Percentiles rank a stretch among this genome's conserved stretches.
Conservation (phyloP, 2,113 vertebrate genomes). For the Felis chaus region DNA sequence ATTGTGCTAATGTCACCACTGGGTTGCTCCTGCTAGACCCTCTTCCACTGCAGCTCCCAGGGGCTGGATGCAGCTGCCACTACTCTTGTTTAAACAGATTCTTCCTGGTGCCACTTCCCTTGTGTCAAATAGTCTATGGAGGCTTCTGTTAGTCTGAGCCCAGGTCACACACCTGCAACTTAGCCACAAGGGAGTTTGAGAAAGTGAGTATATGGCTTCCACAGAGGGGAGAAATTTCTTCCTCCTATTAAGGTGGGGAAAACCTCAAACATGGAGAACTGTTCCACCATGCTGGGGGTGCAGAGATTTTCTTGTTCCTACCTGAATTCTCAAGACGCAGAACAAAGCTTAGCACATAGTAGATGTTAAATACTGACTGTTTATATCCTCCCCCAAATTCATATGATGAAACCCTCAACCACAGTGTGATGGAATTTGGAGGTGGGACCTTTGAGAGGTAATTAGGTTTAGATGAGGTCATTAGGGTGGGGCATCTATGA, state of each 20-base stretch:
- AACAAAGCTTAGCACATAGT: not conserved
- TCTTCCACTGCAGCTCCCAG: not conserved
- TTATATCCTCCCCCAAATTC: not conserved
- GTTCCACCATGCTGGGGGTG: not conserved
- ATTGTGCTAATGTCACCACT: not conserved
- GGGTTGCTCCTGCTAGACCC: not conserved
- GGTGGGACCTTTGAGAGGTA: not conserved
- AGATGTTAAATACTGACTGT: not conserved
- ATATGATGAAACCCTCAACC: not conserved
- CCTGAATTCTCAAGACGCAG: not conserved
- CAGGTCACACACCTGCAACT: not conserved
- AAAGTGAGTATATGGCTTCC: not conserved
- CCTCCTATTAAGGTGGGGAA: not conserved
- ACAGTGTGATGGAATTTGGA: not conserved
- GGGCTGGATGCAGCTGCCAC: not conserved
- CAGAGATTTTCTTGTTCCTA: not conserved
- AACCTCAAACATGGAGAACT: not conserved
- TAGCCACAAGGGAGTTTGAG: not conserved
- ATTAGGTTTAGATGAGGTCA: not conserved
- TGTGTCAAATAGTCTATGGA: not conserved
- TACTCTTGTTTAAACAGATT: not conserved
- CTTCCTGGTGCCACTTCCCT: not conserved
- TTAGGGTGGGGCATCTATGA: not conserved
- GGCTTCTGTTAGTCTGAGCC: not conserved
- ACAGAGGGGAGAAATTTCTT: not conserved